These are phyloP conservation scores for Dolichomitus sp. DNA, from an alignment of 2,888 invertebrate genomes.

Conservation along the genomic window DNA sequence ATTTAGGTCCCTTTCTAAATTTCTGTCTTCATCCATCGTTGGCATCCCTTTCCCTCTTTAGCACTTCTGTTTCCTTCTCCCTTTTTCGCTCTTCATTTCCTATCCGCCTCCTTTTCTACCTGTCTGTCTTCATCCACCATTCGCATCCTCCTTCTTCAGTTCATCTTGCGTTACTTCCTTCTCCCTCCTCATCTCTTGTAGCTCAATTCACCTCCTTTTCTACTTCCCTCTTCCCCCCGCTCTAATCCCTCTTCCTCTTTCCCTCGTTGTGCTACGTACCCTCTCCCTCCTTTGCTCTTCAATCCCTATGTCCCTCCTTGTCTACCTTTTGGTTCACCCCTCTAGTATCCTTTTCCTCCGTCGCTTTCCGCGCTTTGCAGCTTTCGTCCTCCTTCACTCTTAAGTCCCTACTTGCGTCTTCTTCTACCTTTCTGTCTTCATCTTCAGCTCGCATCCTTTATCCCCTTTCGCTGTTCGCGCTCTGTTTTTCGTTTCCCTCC, in stretches of 20 bases:
- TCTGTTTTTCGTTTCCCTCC: conserved; percentile 12
- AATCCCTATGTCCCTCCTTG: neutral
- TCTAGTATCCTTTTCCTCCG: neutral
- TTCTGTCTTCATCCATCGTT: conserved; percentile 51
- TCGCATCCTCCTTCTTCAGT: conserved; percentile 49
- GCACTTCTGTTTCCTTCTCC: conserved; percentile 2
- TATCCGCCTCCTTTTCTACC: conserved; percentile 23
- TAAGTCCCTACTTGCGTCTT: conserved; percentile 66
- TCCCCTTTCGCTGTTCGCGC: conserved; percentile 18
- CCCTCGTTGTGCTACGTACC: neutral
- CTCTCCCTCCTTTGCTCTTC: neutral
- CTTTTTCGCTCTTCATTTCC: neutral
- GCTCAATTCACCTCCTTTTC: conserved; percentile 1
- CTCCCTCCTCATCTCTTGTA: neutral
- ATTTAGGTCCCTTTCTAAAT: conserved; percentile 3
- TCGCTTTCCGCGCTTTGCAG: neutral
- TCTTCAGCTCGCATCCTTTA: conserved; percentile 14
- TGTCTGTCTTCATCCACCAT: conserved; percentile 10
- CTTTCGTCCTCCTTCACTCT: conserved; percentile 12
- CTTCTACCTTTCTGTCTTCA: conserved; percentile 51
- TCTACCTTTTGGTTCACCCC: neutral
- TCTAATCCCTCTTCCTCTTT: conserved; percentile 29
- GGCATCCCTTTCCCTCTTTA: conserved; percentile 39
- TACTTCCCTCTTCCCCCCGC: conserved; percentile 5
- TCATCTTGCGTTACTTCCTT: conserved; percentile 4